Conservation (phyloP, 2,888 invertebrate species). For the Ormyrus labotus region DNA sequence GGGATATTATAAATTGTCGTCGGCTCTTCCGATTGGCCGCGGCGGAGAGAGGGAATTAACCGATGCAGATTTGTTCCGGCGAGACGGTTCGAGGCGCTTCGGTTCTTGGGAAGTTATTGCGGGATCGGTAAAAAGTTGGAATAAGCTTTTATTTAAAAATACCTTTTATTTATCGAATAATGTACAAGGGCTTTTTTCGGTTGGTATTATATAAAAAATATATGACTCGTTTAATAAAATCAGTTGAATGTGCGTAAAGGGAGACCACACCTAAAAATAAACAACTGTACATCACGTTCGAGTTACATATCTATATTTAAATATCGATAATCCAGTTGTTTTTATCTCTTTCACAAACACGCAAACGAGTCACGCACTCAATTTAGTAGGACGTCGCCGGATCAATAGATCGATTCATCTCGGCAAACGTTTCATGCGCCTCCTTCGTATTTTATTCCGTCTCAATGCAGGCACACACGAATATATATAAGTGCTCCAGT, state of each 20-base stretch:
- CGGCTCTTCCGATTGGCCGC: too few relatives aligned
- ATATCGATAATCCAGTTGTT: not conserved
- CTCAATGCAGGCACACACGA: too few relatives aligned
- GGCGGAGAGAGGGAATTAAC: too few relatives aligned
- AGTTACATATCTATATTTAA: too few relatives aligned
- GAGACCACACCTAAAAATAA: not conserved
- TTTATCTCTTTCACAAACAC: not conserved
- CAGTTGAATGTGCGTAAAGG: not conserved
- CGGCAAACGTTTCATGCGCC: not conserved
- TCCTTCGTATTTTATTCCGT: too few relatives aligned
- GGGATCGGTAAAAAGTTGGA: too few relatives aligned
- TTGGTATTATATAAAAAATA: not conserved
- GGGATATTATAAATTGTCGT: too few relatives aligned
- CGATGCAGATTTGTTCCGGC: too few relatives aligned
- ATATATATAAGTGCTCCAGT: too few relatives aligned
- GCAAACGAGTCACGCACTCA: not conserved
- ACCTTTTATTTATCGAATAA: constrained; percentile 15
- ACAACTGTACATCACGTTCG: not conserved
- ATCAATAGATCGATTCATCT: constrained; percentile 31
- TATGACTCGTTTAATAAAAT: not conserved
- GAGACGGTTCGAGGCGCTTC: too few relatives aligned
- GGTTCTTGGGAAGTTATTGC: too few relatives aligned
- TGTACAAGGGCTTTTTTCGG: not conserved
- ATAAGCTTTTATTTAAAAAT: constrained; percentile 7
- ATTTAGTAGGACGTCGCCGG: not conserved